phyloP scores from a whole-genome alignment of 1,140 invertebrate species.

The Drosophila tropicalis region DNA sequence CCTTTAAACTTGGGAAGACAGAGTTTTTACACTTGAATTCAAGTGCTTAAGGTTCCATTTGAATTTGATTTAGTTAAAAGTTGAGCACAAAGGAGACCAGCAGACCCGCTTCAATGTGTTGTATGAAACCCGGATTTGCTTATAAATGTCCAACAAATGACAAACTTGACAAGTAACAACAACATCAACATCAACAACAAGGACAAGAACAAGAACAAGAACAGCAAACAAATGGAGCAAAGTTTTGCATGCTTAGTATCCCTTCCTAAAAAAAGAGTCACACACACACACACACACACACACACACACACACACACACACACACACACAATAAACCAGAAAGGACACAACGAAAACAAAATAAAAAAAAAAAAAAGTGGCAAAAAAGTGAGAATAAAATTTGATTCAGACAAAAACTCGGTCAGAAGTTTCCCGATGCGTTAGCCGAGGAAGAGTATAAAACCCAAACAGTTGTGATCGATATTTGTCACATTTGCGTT shows the following conservation, averaged over 20 bases:
- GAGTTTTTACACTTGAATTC: conserved; percentile 60
- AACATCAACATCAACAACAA: conserved; percentile 7
- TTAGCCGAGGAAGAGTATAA: conserved; percentile 21
- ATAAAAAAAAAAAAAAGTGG: not conserved
- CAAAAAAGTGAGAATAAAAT: conserved; percentile 13
- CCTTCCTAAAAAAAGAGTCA: conserved; percentile 21
- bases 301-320: too few relatives aligned
- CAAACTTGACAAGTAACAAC: conserved; percentile 54
- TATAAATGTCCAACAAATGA: conserved; percentile 79
- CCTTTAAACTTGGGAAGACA: conserved; percentile 46
- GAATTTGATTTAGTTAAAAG: conserved; percentile 69
- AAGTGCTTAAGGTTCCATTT: conserved; percentile 48
- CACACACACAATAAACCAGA: conserved; percentile 10
- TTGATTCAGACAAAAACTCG: conserved; percentile 47
- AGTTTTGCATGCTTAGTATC: conserved; percentile 54
- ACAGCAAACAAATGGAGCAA: conserved; percentile 43
- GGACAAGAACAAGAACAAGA: conserved; percentile 11
- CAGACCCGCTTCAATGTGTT: conserved; percentile 31
- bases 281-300: too few relatives aligned
- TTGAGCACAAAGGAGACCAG: conserved; percentile 34
- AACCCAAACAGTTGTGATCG: conserved; percentile 60
- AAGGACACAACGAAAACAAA: conserved; percentile 21
- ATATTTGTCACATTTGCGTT: conserved; percentile 56
- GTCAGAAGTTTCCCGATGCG: conserved; percentile 47
- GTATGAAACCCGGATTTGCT: conserved; percentile 54